Conservation (phyloP, 2,113 vertebrate species). For the Mustela nigripes region DNA sequence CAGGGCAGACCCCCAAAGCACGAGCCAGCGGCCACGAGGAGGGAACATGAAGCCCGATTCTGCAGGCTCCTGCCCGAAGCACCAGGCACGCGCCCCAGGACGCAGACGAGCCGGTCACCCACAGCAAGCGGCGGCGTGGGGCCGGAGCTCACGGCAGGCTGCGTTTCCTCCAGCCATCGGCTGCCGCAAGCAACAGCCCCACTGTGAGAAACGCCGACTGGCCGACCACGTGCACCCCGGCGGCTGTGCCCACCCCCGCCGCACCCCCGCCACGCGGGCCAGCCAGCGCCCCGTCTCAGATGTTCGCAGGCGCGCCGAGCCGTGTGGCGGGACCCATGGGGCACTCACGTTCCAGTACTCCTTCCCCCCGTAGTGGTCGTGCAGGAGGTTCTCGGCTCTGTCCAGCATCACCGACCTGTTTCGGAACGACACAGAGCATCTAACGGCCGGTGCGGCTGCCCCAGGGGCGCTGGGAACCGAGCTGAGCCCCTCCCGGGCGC, state of each 20-base stretch:
- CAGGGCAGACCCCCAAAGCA: background rate
- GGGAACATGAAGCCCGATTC: accelerated
- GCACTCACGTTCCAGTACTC: conserved; percentile 99
- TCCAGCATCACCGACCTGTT: conserved; percentile 96
- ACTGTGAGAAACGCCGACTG: accelerated
- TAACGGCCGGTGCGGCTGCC: accelerated
- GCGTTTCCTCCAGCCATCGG: accelerated
- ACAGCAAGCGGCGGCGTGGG: too few species aligned
- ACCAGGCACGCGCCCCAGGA: accelerated
- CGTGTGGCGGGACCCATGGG: accelerated
- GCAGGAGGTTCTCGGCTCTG: conserved; percentile 97
- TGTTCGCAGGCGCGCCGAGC: too few species aligned
- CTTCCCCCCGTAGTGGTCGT: conserved; percentile 97
- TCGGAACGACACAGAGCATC: conserved; percentile 22
- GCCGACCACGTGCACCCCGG: background rate
- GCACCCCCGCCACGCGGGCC: background rate
- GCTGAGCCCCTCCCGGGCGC: background rate
- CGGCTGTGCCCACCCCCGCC: too few species aligned
- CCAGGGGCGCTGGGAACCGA: accelerated
- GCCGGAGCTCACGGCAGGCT: background rate
- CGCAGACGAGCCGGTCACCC: background rate
- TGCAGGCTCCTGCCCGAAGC: background rate
- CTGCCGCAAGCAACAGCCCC: background rate
- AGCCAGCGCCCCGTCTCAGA: background rate
- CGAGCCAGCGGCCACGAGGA: too few species aligned